These are phyloP conservation scores for Desmophyllum pertusum DNA, from an alignment of 92 coral and sea anemone species.

Conservation along the genomic window DNA sequence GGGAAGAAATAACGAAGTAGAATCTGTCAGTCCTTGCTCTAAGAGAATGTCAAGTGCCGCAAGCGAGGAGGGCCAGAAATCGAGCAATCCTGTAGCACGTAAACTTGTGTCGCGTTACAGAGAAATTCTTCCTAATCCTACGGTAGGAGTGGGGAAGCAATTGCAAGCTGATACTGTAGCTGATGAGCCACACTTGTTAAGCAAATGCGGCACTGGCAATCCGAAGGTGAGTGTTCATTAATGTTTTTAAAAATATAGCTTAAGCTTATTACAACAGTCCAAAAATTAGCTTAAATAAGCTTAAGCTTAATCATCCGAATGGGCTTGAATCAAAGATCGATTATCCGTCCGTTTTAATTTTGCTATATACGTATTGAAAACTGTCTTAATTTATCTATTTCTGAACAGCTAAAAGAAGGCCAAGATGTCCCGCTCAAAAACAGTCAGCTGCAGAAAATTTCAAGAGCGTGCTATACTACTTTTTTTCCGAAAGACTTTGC, in stretches of 20 bases:
- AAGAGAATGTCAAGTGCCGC: conserved; percentile 18
- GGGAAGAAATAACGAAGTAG: no score
- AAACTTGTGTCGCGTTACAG: background rate
- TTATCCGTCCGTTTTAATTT: conserved; percentile 7
- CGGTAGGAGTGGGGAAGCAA: conserved; percentile 13
- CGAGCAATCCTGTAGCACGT: conserved; percentile 6
- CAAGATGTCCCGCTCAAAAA: conserved; percentile 9
- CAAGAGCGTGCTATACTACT: conserved; percentile 12
- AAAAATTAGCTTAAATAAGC: no score
- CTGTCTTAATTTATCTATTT: conserved; percentile 5
- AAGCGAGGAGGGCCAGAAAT: background rate
- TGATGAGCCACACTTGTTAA: background rate
- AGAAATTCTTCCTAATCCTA: conserved; percentile 14
- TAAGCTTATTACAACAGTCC: no score
- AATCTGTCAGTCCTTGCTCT: background rate
- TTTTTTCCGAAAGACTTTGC: conserved; percentile 19
- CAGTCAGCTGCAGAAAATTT: conserved; percentile 17
- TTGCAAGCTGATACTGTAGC: no score
- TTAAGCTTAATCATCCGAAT: no score
- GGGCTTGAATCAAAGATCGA: background rate
- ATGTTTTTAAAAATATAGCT: no score
- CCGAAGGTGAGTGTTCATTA: conserved; percentile 15
- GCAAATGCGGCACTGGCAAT: background rate
- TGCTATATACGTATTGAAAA: no score
- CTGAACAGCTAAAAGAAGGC: conserved; percentile 21